phyloP scores from a whole-genome alignment of 92 coral and sea anemone species.

The Porites divaricata region DNA sequence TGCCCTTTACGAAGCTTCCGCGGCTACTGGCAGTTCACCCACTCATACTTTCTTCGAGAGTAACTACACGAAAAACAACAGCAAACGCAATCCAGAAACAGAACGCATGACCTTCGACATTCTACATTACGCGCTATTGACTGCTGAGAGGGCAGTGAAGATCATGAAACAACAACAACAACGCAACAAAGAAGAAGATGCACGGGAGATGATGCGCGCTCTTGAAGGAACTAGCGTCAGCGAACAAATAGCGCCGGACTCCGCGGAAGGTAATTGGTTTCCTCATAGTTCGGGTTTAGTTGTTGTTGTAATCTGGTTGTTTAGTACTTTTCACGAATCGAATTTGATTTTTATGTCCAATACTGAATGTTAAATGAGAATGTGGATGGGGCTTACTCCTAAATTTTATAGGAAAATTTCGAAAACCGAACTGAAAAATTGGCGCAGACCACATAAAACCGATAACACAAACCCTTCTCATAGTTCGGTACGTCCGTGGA shows the following conservation, averaged over 20 bases:
- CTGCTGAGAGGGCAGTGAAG: slow-evolving; percentile 66
- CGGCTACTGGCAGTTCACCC: slow-evolving; percentile 73
- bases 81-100: slow-evolving; percentile 48
- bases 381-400: too few species aligned
- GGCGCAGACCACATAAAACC: too few species aligned
- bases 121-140: slow-evolving; percentile 58
- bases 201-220: neutral
- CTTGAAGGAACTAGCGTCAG: neutral
- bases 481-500: too few species aligned
- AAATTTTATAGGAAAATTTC: too few species aligned
- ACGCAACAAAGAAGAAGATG: slow-evolving; percentile 44
- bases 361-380: too few species aligned
- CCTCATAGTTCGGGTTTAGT: neutral
- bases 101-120: slow-evolving; percentile 69
- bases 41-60: slow-evolving; percentile 67
- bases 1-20: slow-evolving; percentile 60
- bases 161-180: slow-evolving; percentile 48
- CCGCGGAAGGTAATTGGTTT: slow-evolving; percentile 14
- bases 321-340: neutral
- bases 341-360: too few species aligned
- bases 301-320: too few species aligned
- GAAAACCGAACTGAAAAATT: too few species aligned
- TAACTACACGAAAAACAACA: slow-evolving; percentile 62
- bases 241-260: slow-evolving; percentile 33
- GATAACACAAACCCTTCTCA: too few species aligned